Base-by-base conservation (phyloP, 2,113 vertebrate species). In the Regulus satrapa region DNA sequence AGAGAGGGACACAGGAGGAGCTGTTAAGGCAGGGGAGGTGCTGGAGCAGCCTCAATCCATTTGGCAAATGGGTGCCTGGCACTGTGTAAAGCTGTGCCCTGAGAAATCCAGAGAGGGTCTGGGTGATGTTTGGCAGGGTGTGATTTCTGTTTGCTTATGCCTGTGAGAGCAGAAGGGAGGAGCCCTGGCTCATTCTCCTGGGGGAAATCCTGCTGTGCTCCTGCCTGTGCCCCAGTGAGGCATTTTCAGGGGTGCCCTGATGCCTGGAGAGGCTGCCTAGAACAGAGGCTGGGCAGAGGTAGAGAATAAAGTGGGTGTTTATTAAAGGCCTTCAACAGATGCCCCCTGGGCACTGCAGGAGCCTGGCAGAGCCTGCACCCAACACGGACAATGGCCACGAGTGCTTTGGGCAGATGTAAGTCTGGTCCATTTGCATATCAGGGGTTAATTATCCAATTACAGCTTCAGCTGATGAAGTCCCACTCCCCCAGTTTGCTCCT, bases 341-440 rank as follows among this genome's bases (percentile, higher is more conserved):
- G 8, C 43, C 18, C 12, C 26, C 55, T 48, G 41, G 43, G n/a
- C n/a, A 31, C 15, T 24, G 55, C 43, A 46, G 6, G 41, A 29
- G 18, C 40, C 52, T 28, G 52, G 10, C 31, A 45, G 54, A 36
- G 54, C 32, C 26, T 56, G 9, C 18, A 34, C 12, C n/a, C 73
- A 19, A 2, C 4, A 31, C 11, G 6, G 5, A 72, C 3, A 0
- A 10, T 8, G 23, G 28, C 19, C 17, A 48, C 3, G 1, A 25
- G n/a, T 24, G 31, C 38, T 36, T 74, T 2, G 0, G 43, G 21
- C 56, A 49, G 16, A 12, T 59, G 16, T 9, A 38, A 61, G 7
- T 76, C 40, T 49, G 73, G 45, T 76, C 12, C 9, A 5, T 76
- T 40, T 49, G 45, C 16, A 32, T 32, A 15, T 49, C 45, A 40